phyloP scores from a whole-genome alignment of 2,888 invertebrate genomes.

The Choristoneura rosaceana region DNA sequence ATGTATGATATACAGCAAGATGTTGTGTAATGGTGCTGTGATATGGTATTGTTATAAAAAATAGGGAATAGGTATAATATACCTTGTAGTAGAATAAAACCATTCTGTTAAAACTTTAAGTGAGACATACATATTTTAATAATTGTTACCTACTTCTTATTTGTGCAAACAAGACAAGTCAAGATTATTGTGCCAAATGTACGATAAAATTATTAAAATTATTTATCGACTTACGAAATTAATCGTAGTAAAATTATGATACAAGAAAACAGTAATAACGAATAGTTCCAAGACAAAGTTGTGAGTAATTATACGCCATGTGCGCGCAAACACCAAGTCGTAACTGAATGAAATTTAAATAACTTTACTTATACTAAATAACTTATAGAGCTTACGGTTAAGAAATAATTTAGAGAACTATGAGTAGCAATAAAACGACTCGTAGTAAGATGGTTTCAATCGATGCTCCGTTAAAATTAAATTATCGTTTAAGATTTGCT shows the following conservation, averaged over 20 bases:
- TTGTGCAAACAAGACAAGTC: constrained; percentile 1
- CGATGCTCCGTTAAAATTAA: background rate
- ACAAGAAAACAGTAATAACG: background rate
- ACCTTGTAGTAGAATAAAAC: constrained; percentile 55
- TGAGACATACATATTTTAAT: constrained; percentile 26
- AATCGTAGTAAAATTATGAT: background rate
- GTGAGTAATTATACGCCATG: background rate
- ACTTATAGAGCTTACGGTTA: background rate
- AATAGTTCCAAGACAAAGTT: background rate
- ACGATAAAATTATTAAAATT: constrained; percentile 12
- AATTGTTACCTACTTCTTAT: constrained; percentile 31
- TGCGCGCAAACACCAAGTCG: constrained; percentile 1
- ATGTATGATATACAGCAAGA: constrained; percentile 60
- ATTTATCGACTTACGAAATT: background rate
- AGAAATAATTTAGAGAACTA: background rate
- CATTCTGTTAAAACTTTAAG: constrained; percentile 52
- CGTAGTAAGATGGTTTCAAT: background rate
- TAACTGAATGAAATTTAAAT: background rate
- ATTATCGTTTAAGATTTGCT: background rate
- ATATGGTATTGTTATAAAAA: constrained; percentile 69
- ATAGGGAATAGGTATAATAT: constrained; percentile 51
- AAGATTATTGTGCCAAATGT: constrained; percentile 30
- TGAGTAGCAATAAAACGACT: background rate
- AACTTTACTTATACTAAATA: background rate
- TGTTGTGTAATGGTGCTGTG: constrained; percentile 71